Base-by-base conservation (phyloP, 2,113 vertebrate species). In the Casuarius casuarius region DNA sequence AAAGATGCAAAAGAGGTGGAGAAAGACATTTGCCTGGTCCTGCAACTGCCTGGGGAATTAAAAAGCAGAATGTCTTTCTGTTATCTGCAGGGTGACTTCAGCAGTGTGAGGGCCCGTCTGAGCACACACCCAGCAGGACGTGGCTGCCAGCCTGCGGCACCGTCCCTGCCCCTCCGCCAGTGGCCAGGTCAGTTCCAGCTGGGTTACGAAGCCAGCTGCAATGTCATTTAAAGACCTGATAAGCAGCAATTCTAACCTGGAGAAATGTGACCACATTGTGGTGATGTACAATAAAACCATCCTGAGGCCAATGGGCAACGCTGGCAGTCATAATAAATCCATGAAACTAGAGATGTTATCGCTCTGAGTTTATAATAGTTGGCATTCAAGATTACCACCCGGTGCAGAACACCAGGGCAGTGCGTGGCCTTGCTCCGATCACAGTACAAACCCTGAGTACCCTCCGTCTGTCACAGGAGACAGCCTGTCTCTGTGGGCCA, bases 221-320 rank as follows among this genome's bases (percentile, higher is more conserved):
- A 52, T 92, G 48, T 42, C 2, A 0, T 82, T 92, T 52, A n/a
- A 84, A 93, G 70, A 72, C 87, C 77, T 0, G 25, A 97, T 96
- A 96, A 96, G 85, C 65, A 92, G 89, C 89, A 97, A 67, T 95
- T 90, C 65, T 59, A 84, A 89, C 77, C 62, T 17, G 81, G 15
- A 87, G 70, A 95, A 94, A 94, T 92, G 92, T 90, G 96, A 84
- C 95, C 96, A 95, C 78, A 88, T 78, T 59, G 4, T 42, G 62
- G 86, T 38, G 91, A 76, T 91, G 84, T 74, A 93, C 92, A 83
- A 94, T 97, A 95, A 95, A 97, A 95, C 87, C 81, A 92, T 79
- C 72, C 87, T 80, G 89, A 95, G 97, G 95, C 94, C 96, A 96
- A 94, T 71, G 95, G 92, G 87, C 91, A 96, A 90, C 5, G 62